Percentiles rank a stretch among this genome's conserved stretches.
phyloP scores from a whole-genome alignment of 2,113 vertebrate species.

The Hemiscyllium ocellatum region DNA sequence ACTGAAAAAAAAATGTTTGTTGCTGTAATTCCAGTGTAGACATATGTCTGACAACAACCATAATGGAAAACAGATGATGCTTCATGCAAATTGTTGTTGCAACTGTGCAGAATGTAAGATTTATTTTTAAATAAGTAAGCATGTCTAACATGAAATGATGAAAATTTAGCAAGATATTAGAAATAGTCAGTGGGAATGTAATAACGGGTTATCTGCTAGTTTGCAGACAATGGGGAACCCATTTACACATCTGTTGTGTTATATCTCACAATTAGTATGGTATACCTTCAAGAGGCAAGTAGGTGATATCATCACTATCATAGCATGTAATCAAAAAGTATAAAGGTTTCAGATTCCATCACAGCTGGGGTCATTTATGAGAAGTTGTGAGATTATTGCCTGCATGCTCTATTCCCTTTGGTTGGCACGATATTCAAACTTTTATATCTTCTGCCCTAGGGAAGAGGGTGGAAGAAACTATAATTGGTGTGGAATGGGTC shows the following conservation, averaged over 20 bases:
- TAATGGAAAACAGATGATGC: background rate
- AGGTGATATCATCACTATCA: too few relatives aligned
- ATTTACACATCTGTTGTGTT: background rate
- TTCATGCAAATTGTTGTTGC: background rate
- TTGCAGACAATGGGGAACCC: background rate
- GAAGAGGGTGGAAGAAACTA: too few relatives aligned
- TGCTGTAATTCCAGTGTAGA: background rate
- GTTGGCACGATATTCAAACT: too few relatives aligned
- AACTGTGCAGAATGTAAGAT: background rate
- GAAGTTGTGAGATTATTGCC: too few relatives aligned
- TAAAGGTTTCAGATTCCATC: too few relatives aligned
- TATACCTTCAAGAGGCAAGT: too few relatives aligned
- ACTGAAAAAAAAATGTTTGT: conserved; percentile 17
- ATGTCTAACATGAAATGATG: background rate
- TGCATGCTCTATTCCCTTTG: too few relatives aligned
- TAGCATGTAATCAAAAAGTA: too few relatives aligned
- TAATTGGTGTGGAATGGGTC: too few relatives aligned
- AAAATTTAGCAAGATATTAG: background rate
- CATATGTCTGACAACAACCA: background rate
- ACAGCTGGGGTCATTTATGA: too few relatives aligned
- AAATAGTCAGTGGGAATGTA: background rate
- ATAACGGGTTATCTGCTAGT: background rate
- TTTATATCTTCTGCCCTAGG: too few relatives aligned
- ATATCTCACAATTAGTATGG: too few relatives aligned
- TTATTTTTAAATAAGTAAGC: background rate